These are phyloP conservation scores for Agelastica alni DNA, from an alignment of 2,888 invertebrate species.

Conservation along the genomic window DNA sequence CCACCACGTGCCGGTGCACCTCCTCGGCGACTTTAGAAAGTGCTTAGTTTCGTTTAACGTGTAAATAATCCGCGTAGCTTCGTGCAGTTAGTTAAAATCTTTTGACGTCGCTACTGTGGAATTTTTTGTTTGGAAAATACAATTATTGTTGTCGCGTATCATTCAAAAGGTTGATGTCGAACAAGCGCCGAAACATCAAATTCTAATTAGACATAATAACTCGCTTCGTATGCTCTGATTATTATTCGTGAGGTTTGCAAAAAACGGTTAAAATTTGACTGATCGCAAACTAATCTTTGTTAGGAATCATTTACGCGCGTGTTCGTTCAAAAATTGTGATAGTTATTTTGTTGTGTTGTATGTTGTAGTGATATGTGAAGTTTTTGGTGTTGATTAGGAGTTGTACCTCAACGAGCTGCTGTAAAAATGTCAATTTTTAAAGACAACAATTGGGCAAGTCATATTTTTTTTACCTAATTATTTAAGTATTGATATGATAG, in stretches of 20 bases:
- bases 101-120: slow-evolving; percentile 7
- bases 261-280: no score
- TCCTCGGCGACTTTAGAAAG: slow-evolving; percentile 23
- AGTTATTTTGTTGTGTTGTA: slow-evolving; percentile 6
- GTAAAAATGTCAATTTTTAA: slow-evolving; percentile 60
- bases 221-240: slow-evolving; percentile 7
- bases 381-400: not conserved
- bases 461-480: no score
- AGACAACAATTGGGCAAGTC: slow-evolving; percentile 65
- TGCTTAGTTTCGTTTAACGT: slow-evolving; percentile 19
- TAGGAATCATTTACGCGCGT: no score
- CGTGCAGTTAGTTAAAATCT: slow-evolving; percentile 13
- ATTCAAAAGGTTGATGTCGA: no score
- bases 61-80: slow-evolving; percentile 11
- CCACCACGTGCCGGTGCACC: slow-evolving; percentile 24
- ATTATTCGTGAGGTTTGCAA: not conserved
- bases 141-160: no score
- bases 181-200: no score
- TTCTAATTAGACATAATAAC: no score
- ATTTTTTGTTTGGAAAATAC: no score
- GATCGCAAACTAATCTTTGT: no score
- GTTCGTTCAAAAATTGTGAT: no score
- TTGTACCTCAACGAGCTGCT: not conserved
- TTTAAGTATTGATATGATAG: no score
- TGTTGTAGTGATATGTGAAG: slow-evolving; percentile 6